Base-by-base conservation (phyloP, 2,888 invertebrate species). In the Tinea pellionella region DNA sequence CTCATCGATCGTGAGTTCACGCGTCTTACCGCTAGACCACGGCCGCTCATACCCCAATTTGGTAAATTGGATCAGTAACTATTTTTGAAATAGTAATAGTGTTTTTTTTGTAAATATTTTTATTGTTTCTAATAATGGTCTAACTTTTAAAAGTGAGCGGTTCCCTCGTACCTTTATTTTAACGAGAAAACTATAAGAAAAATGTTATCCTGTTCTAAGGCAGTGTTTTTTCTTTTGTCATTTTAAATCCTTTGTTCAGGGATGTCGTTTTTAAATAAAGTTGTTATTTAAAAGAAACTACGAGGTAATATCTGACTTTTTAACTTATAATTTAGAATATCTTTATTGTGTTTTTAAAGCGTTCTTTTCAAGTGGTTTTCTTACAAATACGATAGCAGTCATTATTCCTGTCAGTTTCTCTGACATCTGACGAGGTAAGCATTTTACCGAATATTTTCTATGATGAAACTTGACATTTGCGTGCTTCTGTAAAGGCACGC, bases 381-480 rank as follows among this genome's bases (percentile, higher is more conserved):
- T 16, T 15, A 16, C 13, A 47, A 47, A 15, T 47, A 2, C 13
- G 13, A 47, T 47, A n/a, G 3, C 13, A 15, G 47, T 16, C 13
- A 47, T 47, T 47, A 47, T 47, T 47, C 16, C 47, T 47, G 47
- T 47, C 47, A 47, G 47, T 47, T 47, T 15, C 47, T 15, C 3
- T 47, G 47, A 47, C 53, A 53, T 12, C 24, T 53, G 53, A 53
- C 53, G 53, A n/a, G 53, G 2, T 24, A 53, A 53, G 24, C 53
- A 18, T 24, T 53, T 16, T 47, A 12, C 53, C 53, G n/a, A 53
- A 53, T 24, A 18, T 8, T 53, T 16, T 6, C 9, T 24, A 53
- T 53, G 53, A 53, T 53, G 24, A 53, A 53, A 24, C 53, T 18
- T 24, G 53, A 53, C 53, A 53, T 53, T 53, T 53, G 53, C 53